These are phyloP conservation scores for Eumerus sabulonum DNA, from an alignment of 2,888 invertebrate genomes.

Conservation along the genomic window DNA sequence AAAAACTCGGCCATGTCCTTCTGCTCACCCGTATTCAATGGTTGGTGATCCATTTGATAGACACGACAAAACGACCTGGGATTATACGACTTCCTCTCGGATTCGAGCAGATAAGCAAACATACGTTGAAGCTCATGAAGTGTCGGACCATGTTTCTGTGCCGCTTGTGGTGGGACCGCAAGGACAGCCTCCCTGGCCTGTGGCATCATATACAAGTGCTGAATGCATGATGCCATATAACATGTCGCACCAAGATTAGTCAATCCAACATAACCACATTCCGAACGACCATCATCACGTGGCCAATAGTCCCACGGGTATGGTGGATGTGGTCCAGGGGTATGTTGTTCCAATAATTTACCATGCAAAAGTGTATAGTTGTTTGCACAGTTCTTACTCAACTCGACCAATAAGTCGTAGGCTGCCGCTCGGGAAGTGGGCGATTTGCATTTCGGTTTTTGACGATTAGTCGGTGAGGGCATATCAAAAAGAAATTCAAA, in stretches of 20 bases:
- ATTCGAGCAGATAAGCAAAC: constrained; percentile 96
- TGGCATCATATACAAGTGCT: constrained; percentile 98
- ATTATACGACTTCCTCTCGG: constrained; percentile 96
- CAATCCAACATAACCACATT: constrained; percentile 96
- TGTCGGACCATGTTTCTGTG: constrained; percentile 89
- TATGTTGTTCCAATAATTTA: constrained; percentile 91
- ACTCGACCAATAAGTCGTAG: constrained; percentile 93
- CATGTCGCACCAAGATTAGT: constrained; percentile 98
- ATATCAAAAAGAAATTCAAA: constrained; percentile 94
- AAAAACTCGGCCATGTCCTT: constrained; percentile 99
- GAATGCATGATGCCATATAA: constrained; percentile 98
- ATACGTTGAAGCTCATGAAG: constrained; percentile 93
- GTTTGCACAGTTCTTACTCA: constrained; percentile 90
- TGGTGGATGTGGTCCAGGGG: constrained; percentile 88
- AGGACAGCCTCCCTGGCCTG: constrained; percentile 92
- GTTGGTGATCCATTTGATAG: constrained; percentile 98
- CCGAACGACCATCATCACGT: constrained; percentile 95
- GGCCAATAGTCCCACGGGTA: constrained; percentile 99
- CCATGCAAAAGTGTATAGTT: constrained; percentile 92
- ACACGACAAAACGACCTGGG: constrained; percentile 97
- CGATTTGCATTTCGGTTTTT: constrained; percentile 96
- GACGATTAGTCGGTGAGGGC: constrained; percentile 90
- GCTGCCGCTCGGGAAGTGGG: constrained; percentile 93
- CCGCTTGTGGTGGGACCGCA: constrained; percentile 85
- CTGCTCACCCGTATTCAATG: constrained; percentile 96